Base-by-base conservation (phyloP, 2,888 invertebrate genomes). In the Tridacna crocea region DNA sequence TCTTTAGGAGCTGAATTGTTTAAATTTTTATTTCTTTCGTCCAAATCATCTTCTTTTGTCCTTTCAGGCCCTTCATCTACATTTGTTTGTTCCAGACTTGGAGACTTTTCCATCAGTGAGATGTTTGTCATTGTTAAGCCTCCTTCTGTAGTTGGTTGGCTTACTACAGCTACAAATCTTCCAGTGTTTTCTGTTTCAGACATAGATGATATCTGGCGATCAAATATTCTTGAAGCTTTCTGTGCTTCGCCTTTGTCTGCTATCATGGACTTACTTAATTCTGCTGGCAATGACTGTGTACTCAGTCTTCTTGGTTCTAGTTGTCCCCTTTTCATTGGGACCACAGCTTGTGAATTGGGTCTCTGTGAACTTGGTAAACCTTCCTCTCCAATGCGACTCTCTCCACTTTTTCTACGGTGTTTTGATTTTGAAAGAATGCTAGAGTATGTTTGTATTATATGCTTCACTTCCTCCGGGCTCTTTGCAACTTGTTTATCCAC, bases 381-480 rank as follows among this genome's bases (percentile, higher is more conserved):
- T 13, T 36, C 46, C 15, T 66, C 66, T n/a, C 27, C 66, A 36
- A 3, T 27, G 12, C 46, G 17, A 26, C 46, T 36, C 8, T 70
- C 70, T 12, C 51, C 70, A 66, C 72, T 58, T 66, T 76, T 80
- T 12, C 60, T 48, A 27, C 65, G 72, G 22, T 61, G 72, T 26
- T 78, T 70, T 36, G 75, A 78, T 47, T 80, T 83, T 36, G 73
- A 48, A 19, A 83, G 60, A 17, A 84, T 85, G 75, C 75, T 60
- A 4, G 85, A 80, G 48, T 85, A 85, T 0, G 78, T 82, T n/a
- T 80, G 70, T 19, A 85, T 51, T 19, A 85, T 82, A 17, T 70
- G 55, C 55, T 85, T 74, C 19, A 82, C 73, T 75, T 85, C 82
- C 11, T 82, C 60, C 15, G 85, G 85, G 48, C 85, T 85, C 61